A percentile compares a stretch with the other conserved stretches of the same genome.
Conservation (phyloP, 2,888 invertebrate species). For the Drosophila rubida region DNA sequence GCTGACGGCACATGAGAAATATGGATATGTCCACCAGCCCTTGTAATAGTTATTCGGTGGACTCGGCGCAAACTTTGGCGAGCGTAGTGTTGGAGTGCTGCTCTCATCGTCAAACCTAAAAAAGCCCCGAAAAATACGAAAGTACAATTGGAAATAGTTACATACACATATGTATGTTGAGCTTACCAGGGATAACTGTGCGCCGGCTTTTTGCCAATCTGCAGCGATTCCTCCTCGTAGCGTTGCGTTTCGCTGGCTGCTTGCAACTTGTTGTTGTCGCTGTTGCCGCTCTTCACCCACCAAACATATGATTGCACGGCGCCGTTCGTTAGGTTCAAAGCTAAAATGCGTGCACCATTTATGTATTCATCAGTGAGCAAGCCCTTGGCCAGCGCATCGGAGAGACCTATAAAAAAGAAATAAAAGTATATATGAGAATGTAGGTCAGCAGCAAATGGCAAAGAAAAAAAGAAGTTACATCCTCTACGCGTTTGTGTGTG, state of each 20-base stretch:
- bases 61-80: conserved; percentile 88
- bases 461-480: conserved; percentile 7
- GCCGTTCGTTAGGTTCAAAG: conserved; percentile 88
- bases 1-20: conserved; percentile 92
- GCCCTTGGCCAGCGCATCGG: conserved; percentile 91
- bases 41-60: conserved; percentile 87
- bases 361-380: conserved; percentile 88
- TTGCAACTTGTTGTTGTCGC: not conserved
- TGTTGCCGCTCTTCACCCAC: conserved; percentile 86
- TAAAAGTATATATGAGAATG: conserved; percentile 27
- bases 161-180: not conserved
- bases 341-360: conserved; percentile 87
- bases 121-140: not conserved
- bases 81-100: conserved; percentile 86
- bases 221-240: conserved; percentile 86
- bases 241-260: conserved; percentile 84
- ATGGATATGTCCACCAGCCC: conserved; percentile 96
- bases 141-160: not conserved
- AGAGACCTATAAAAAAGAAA: conserved; percentile 86
- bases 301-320: conserved; percentile 87
- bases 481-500: not conserved
- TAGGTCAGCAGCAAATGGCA: conserved; percentile 35
- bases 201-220: conserved; percentile 88
- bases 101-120: conserved; percentile 87
- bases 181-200: conserved; percentile 90